Percentiles rank a stretch among this genome's conserved stretches.
These are phyloP conservation scores for Eutolmus rufibarbis DNA, from an alignment of 2,888 invertebrate species.

Conservation along the genomic window DNA sequence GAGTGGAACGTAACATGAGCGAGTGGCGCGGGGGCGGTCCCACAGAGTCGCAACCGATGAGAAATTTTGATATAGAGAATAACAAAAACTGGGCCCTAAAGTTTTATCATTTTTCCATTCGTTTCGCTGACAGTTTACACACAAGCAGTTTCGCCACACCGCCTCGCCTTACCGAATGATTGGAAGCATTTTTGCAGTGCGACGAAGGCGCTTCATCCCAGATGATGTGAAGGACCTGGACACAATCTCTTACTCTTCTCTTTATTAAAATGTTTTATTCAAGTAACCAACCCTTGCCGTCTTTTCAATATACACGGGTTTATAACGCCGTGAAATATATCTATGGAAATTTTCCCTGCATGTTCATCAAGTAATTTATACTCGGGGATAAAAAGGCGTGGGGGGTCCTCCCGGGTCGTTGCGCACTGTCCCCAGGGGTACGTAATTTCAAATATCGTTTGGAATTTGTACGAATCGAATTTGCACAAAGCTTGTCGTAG, in stretches of 20 bases:
- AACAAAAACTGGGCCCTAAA: conserved; percentile 7
- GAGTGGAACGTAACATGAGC: background rate
- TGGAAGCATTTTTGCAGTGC: background rate
- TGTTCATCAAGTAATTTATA: conserved; percentile 14
- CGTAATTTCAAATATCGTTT: background rate
- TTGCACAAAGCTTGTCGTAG: background rate
- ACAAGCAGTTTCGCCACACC: background rate
- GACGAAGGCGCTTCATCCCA: background rate
- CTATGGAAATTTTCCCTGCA: background rate
- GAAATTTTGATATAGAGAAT: background rate
- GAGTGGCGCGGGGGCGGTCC: background rate
- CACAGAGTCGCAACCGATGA: background rate
- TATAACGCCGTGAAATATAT: background rate
- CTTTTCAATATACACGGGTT: background rate
- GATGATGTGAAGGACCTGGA: conserved; percentile 1
- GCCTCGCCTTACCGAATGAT: background rate
- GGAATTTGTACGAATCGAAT: background rate
- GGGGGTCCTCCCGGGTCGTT: background rate
- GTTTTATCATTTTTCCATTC: conserved; percentile 27
- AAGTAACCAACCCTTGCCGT: background rate
- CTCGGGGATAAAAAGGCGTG: background rate
- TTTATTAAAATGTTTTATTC: conserved; percentile 8
- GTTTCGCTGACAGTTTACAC: conserved; percentile 29
- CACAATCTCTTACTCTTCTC: background rate
- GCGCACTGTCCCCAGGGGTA: background rate